Base-by-base conservation (phyloP, 2,113 vertebrate species). In the Chloroceryle aenea region DNA sequence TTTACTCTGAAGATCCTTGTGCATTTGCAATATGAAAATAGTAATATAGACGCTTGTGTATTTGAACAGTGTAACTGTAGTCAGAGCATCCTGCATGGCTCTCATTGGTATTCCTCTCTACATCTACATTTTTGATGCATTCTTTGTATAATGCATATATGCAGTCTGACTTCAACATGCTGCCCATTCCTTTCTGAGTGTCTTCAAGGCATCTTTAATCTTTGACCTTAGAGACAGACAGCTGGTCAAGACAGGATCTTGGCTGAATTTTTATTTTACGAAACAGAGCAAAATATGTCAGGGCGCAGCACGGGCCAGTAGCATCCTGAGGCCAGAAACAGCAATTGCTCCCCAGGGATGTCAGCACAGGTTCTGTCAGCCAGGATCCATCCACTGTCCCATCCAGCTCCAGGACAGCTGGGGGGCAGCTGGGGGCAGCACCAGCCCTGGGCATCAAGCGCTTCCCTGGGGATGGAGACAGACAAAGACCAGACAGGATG, bases 181-280 rank as follows among this genome's bases (percentile, higher is more conserved):
- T 91, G 29, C 47, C 34, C 50, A 14, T 73, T 76, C 52, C 3
- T 11, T 42, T 42, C 73, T 36, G 38, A 34, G 12, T 56, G 32
- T 89, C 87, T 95, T 94, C 72, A 83, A 95, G 81, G 68, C 47
- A 85, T 93, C 59, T 95, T 95, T 96, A 95, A 83, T 85, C 78
- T 93, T 63, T 93, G 85, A 89, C 78, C 89, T 93, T 50, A 38
- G 36, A 85, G 42, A 38, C 36, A 91, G 66, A 48, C 16, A 45
- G 27, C 1, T 91, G 67, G 50, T 69, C 78, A 96, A 77, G 58
- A 72, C 30, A 77, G 26, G 14, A 77, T 62, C 67, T 79, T 76
- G 43, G 48, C 20, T 86, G 93, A 87, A 82, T 75, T 79, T 96
- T 87, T 74, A 68, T 86, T 89, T 88, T 59, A 85, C 48, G 45